Evolutionary conservation across 2,888 invertebrate species (phyloP), one percentile per base, ranked within the genome.

Genomic region (Carcina quercana): DNA sequence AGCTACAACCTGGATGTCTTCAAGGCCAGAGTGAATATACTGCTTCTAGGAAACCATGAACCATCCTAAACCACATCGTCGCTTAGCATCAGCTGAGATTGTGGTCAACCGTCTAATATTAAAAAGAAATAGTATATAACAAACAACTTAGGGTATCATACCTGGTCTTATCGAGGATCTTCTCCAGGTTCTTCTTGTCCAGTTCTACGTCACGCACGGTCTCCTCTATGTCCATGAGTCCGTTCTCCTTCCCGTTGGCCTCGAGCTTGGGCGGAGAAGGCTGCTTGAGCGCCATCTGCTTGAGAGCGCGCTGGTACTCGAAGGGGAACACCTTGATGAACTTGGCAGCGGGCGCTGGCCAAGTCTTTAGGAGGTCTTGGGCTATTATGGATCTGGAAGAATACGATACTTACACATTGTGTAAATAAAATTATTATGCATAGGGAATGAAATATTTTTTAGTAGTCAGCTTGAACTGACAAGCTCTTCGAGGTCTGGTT

Each of bases 291-390:
- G 86, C 86, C 56, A 93, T 60, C 44, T 91, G 90, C 45, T 91
- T 89, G 13, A 99, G 78, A 1, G 94, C 98, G 42, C 93, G 87
- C 61, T 97, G 96, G 79, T 97, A 99, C 61, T 99, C 99, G 58
- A 93, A 93, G 0, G 99, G 98, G 87, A 98, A 98, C 27, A 98
- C 95, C 86, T 99, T 99, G 32, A 97, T 87, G 66, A 99, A 96
- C 66, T 91, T 87, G 15, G 87, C 78, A 25, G 93, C 89, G 33
- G 90, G 87, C 35, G 86, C 85, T 1, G 91, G 88, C 98, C 97
- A 95, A 36, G 92, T 87, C 44, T 88, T 82, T 0, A 98, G 74
- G 15, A 98, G 82, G 15, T 91, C 86, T 42, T 88, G 78, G 3
- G 97, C 98, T 38, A 98, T 88, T 40, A 92, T 62, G 2, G 97